Conservation (phyloP, 2,113 vertebrate species). For the Oryzias woworae region DNA sequence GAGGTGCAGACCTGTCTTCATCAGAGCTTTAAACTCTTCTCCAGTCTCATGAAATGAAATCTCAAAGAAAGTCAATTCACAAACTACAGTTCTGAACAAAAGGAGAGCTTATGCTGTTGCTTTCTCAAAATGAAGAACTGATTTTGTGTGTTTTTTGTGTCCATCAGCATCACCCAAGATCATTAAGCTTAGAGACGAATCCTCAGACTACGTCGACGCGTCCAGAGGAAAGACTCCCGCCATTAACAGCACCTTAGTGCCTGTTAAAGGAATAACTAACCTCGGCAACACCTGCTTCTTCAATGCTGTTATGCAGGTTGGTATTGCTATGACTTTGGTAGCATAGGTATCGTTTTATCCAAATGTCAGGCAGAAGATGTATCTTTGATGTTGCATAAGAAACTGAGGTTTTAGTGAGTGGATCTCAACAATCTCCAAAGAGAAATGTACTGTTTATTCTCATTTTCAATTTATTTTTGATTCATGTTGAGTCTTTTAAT, state of each 20-base stretch:
- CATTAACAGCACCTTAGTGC: constrained; percentile 76
- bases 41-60: no score
- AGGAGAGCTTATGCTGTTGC: neutral
- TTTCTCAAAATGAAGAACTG: no score
- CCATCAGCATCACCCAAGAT: constrained; percentile 85
- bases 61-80: neutral
- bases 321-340: neutral
- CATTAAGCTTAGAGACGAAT: constrained; percentile 85
- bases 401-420: neutral
- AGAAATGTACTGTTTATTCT: no score
- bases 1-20: neutral
- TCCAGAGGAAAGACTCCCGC: constrained; percentile 78
- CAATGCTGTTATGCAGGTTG: constrained; percentile 97
- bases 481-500: no score
- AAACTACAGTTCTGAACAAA: neutral
- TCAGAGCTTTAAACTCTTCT: no score
- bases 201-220: constrained; percentile 78
- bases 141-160: constrained; percentile 5
- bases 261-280: constrained; percentile 96
- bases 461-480: no score
- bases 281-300: constrained; percentile 98
- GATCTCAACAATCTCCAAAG: no score
- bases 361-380: no score
- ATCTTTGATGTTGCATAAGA: neutral
- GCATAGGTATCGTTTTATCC: no score